These are phyloP conservation scores for Hemibagrus wyckioides DNA, from an alignment of 2,113 vertebrate species.

Conservation along the genomic window DNA sequence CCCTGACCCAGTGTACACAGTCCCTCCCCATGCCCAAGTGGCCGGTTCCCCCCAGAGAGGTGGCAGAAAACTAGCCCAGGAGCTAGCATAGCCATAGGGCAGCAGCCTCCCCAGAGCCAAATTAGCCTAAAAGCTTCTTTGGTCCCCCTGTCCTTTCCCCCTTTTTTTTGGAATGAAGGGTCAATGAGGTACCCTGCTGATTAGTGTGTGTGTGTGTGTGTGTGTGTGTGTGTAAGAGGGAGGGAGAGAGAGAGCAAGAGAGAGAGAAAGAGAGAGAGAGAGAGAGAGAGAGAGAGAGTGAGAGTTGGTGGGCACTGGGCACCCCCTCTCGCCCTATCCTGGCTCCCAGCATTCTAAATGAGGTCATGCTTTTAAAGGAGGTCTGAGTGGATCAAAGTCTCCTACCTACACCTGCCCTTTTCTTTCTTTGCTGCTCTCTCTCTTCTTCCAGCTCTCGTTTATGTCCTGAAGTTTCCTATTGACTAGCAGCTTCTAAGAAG, in stretches of 20 bases:
- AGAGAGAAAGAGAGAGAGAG: background rate
- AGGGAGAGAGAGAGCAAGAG: background rate
- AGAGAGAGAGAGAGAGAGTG: background rate
- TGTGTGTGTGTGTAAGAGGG: constrained; percentile 36
- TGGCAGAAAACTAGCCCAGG: constrained; percentile 47
- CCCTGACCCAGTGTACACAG: constrained; percentile 75
- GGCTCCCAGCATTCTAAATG: constrained; percentile 82
- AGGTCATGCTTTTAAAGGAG: constrained; percentile 80
- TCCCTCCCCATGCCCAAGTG: constrained; percentile 51
- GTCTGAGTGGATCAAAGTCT: constrained; percentile 77
- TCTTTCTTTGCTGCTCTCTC: constrained; percentile 63
- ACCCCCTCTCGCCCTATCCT: constrained; percentile 63
- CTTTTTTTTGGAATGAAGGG: constrained; percentile 41
- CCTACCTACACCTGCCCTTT: constrained; percentile 74
- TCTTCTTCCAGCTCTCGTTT: constrained; percentile 64
- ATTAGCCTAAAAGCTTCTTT: constrained; percentile 73
- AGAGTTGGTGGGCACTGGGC: constrained; percentile 53
- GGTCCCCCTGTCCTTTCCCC: constrained; percentile 44
- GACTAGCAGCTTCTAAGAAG: constrained; percentile 57
- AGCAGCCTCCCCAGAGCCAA: constrained; percentile 73
- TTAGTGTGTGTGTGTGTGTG: constrained; percentile 42
- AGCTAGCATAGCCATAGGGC: constrained; percentile 26
- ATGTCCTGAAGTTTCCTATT: constrained; percentile 57
- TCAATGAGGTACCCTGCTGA: constrained; percentile 53
- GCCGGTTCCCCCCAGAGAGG: constrained; percentile 58